These are phyloP conservation scores for Hydropsyche betteni DNA, from an alignment of 2,888 invertebrate genomes.

Conservation along the genomic window DNA sequence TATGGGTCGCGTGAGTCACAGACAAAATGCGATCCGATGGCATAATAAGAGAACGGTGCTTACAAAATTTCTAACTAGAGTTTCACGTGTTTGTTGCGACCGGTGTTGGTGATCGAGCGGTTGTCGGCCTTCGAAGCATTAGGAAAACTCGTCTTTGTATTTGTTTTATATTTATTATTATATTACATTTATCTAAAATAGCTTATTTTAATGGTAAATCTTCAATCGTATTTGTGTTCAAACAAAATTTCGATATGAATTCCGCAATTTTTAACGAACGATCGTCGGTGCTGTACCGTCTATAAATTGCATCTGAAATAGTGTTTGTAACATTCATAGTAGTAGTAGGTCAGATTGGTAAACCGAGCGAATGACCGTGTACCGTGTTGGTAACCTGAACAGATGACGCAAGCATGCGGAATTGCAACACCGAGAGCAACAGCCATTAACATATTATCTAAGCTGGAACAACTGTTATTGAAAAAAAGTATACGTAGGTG, in stretches of 20 bases:
- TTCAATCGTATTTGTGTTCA: neutral
- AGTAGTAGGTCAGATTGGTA: conserved; percentile 31
- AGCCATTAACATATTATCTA: conserved; percentile 40
- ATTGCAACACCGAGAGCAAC: conserved; percentile 38
- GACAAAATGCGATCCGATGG: conserved; percentile 12
- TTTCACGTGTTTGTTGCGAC: conserved; percentile 23
- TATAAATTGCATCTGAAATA: conserved; percentile 18
- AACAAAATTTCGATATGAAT: neutral
- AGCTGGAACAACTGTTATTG: conserved; percentile 36
- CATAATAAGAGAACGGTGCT: conserved; percentile 29
- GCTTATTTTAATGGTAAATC: no score
- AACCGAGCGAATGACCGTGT: conserved; percentile 45
- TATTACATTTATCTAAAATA: neutral
- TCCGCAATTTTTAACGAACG: neutral
- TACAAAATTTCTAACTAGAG: conserved; percentile 23
- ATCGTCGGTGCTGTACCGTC: conserved; percentile 3
- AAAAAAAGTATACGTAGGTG: neutral
- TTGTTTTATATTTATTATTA: conserved; percentile 1
- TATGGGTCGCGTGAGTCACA: conserved; percentile 12
- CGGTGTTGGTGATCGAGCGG: neutral
- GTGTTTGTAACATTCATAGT: neutral
- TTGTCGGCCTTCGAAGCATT: conserved; percentile 24
- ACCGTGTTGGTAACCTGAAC: conserved; percentile 35
- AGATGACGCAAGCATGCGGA: conserved; percentile 47
- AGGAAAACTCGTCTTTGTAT: conserved; percentile 17